phyloP scores from a whole-genome alignment of 2,797 vertebrate genomes.

The Eulemur albifrons region DNA sequence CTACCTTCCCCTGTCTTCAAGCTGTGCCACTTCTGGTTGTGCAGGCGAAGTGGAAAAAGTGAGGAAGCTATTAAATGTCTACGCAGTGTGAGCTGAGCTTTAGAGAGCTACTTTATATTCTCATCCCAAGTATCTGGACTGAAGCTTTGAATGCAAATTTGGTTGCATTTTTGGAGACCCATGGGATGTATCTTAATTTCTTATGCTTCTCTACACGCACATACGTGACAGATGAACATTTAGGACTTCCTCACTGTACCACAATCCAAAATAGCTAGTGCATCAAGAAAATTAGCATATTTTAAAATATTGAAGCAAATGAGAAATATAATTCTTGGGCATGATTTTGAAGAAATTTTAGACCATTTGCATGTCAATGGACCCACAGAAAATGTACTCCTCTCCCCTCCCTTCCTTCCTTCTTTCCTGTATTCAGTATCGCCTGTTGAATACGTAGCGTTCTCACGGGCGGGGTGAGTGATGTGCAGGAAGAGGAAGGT shows the following conservation, averaged over 20 bases:
- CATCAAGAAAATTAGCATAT: background rate
- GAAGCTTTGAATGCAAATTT: background rate
- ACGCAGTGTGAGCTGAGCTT: accelerated
- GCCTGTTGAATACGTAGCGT: accelerated
- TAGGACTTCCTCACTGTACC: background rate
- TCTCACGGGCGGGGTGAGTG: background rate
- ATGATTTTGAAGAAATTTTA: background rate
- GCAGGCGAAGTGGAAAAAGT: slow-evolving; percentile 82
- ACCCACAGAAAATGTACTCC: background rate
- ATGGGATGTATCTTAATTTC: accelerated
- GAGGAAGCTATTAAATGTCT: background rate
- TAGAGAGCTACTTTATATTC: accelerated
- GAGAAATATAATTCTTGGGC: background rate
- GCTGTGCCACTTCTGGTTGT: slow-evolving; percentile 14
- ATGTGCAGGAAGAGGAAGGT: background rate
- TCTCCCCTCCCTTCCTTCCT: background rate
- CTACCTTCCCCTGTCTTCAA: background rate
- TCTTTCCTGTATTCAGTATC: no score
- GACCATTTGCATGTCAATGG: background rate
- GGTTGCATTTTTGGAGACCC: background rate
- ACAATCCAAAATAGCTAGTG: background rate
- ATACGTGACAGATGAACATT: accelerated
- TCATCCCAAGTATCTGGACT: accelerated
- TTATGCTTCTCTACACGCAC: background rate
- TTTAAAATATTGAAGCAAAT: background rate